Conservation (phyloP, 1,140 invertebrate species). For the Arctopsyche grandis region DNA sequence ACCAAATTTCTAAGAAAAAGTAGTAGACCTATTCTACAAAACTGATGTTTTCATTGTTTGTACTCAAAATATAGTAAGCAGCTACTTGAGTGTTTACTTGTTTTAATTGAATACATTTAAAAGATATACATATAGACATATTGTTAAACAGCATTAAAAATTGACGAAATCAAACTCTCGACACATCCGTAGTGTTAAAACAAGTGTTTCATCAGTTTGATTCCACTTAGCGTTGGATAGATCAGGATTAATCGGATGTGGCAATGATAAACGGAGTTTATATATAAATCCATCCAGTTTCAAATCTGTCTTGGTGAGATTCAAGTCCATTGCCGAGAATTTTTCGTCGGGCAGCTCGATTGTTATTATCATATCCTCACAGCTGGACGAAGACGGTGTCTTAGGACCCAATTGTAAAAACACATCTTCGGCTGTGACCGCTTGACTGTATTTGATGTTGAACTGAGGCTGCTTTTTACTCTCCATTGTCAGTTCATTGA, state of each 20-base stretch:
- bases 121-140: no score
- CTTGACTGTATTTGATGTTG: constrained; percentile 85
- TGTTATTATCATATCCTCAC: constrained; percentile 83
- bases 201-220: constrained; percentile 71
- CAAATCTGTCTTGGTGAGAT: constrained; percentile 75
- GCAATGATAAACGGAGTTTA: constrained; percentile 78
- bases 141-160: no score
- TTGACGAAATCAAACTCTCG: constrained; percentile 86
- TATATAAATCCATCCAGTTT: constrained; percentile 72
- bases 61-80: no score
- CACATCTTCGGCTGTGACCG: constrained; percentile 85
- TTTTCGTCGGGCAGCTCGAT: constrained; percentile 79
- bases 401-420: constrained; percentile 86
- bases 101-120: no score
- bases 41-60: background rate
- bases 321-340: constrained; percentile 72
- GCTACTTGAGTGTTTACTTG: no score
- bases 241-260: constrained; percentile 83
- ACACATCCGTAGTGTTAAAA: constrained; percentile 75
- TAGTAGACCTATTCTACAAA: background rate
- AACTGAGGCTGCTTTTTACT: constrained; percentile 79
- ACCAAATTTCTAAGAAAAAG: background rate
- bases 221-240: constrained; percentile 83
- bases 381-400: constrained; percentile 82
- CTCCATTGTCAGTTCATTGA: constrained; percentile 64